phyloP scores from a whole-genome alignment of 2,113 vertebrate species.

The Ursus arctos region DNA sequence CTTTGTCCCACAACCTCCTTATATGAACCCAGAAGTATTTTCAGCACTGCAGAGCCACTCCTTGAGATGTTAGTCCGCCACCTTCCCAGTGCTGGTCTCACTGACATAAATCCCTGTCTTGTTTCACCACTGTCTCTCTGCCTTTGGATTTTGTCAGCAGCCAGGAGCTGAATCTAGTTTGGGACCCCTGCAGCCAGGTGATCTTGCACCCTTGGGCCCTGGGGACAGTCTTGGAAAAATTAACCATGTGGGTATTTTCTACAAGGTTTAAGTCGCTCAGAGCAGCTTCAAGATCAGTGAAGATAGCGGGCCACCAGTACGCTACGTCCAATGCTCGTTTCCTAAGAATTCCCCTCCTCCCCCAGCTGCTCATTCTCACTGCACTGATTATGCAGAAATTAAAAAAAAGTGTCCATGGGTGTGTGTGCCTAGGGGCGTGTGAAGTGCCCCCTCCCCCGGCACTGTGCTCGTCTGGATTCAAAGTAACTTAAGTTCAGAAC shows the following conservation, averaged over 20 bases:
- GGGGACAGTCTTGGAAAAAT: background rate
- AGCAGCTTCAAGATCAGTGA: background rate
- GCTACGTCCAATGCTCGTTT: background rate
- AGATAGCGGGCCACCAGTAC: background rate
- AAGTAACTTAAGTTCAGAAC: background rate
- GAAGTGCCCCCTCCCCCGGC: background rate
- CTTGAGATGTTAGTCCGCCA: background rate
- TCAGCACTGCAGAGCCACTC: background rate
- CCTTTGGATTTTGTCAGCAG: background rate
- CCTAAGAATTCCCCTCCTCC: background rate
- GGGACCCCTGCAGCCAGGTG: background rate
- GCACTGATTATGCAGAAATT: background rate
- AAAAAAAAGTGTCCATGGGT: background rate
- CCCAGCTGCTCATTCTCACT: background rate
- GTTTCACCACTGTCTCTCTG: background rate
- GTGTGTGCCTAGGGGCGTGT: background rate
- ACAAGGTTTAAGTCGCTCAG: background rate
- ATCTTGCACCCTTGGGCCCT: background rate
- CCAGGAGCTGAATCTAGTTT: background rate
- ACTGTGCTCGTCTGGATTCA: background rate
- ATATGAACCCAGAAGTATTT: background rate
- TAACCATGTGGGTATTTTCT: background rate
- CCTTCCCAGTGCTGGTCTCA: background rate
- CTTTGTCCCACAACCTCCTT: background rate
- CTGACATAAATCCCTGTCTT: background rate